A percentile compares a stretch with the other conserved stretches of the same genome.
These are phyloP conservation scores for Drosophila phalerata DNA, from an alignment of 2,888 invertebrate genomes.

Conservation along the genomic window DNA sequence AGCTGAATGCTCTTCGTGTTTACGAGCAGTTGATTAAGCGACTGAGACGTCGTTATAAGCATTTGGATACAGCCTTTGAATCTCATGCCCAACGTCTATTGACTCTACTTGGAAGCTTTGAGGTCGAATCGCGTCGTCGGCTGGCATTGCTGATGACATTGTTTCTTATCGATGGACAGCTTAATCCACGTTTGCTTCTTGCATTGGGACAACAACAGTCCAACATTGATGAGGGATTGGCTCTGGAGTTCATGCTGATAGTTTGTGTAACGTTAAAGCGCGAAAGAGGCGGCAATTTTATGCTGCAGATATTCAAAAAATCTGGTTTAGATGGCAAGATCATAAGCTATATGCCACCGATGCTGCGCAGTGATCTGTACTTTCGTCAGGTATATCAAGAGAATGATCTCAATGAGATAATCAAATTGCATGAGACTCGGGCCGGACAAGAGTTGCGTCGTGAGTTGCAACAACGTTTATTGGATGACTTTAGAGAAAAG, in stretches of 20 bases:
- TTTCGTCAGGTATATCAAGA: constrained; percentile 37
- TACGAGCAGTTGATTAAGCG: constrained; percentile 43
- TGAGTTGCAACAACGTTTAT: constrained; percentile 13
- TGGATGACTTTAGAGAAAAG: constrained; percentile 37
- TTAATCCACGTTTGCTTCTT: constrained; percentile 22
- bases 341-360: constrained; percentile 44
- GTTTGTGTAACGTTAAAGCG: constrained; percentile 30
- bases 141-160: constrained; percentile 26
- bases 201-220: constrained; percentile 12
- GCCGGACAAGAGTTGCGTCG: constrained; percentile 12
- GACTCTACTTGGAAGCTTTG: constrained; percentile 18
- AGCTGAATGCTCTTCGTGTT: constrained; percentile 30
- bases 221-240: constrained; percentile 31
- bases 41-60: constrained; percentile 15
- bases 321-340: constrained; percentile 37
- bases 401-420: constrained; percentile 32
- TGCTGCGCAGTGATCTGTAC: constrained; percentile 40
- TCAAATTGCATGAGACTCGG: constrained; percentile 30
- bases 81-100: constrained; percentile 18
- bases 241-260: constrained; percentile 35
- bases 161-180: constrained; percentile 19
- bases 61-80: constrained; percentile 28
- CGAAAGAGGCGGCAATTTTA: constrained; percentile 10
- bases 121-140: constrained; percentile 7
- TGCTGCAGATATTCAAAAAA: constrained; percentile 26